A percentile compares a stretch with the other conserved stretches of the same genome.
phyloP scores from a whole-genome alignment of 2,797 vertebrate species.

The Paramormyrops hopkinsi region DNA sequence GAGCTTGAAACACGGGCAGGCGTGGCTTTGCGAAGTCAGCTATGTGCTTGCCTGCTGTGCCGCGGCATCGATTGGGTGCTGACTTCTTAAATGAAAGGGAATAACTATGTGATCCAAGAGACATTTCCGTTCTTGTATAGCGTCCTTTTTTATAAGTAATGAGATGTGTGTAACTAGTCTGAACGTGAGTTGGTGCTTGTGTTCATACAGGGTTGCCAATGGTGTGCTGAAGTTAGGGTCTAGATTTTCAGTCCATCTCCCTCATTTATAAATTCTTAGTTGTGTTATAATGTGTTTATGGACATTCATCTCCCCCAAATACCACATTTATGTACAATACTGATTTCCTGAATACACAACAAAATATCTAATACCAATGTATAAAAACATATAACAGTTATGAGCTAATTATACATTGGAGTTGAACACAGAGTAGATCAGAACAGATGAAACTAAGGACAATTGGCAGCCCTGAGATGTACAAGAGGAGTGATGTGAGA shows the following conservation, averaged over 20 bases:
- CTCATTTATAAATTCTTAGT: not conserved
- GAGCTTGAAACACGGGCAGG: not conserved
- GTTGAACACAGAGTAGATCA: not conserved
- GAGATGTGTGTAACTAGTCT: not conserved
- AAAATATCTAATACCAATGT: not conserved
- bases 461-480: not conserved
- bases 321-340: not conserved
- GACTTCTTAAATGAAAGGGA: not conserved
- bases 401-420: not conserved
- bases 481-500: not conserved
- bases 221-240: not conserved
- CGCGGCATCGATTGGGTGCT: not conserved
- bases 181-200: not conserved
- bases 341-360: not conserved
- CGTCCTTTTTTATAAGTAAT: not conserved
- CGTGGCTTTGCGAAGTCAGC: too few species aligned
- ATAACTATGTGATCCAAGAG: not conserved
- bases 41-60: too few species aligned
- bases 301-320: not conserved
- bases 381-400: not conserved
- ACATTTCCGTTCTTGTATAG: not conserved
- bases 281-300: not conserved
- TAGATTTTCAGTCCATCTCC: not conserved
- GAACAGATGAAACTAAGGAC: not conserved
- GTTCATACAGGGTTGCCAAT: not conserved